Conservation (phyloP, 2,888 invertebrate genomes). For the Cantharis flavilabris region DNA sequence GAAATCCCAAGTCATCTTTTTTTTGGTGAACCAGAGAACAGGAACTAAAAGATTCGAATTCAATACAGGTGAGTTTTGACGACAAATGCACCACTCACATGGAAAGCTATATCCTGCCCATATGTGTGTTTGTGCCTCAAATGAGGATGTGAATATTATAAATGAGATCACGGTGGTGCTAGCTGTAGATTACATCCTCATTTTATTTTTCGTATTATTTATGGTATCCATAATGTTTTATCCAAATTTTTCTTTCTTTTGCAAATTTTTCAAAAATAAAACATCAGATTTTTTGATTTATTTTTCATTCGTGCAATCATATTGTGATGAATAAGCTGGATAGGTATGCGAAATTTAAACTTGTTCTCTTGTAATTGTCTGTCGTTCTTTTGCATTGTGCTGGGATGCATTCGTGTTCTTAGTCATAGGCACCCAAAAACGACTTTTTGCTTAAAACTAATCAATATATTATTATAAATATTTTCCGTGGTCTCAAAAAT, state of each 20-base stretch:
- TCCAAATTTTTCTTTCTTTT: neutral
- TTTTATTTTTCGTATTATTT: slow-evolving; percentile 8
- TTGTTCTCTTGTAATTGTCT: neutral
- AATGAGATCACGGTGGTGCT: slow-evolving; percentile 17
- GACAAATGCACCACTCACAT: slow-evolving; percentile 4
- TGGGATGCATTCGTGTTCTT: neutral
- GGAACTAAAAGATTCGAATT: neutral
- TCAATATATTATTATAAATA: neutral
- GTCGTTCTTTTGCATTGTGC: neutral
- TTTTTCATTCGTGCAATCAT: neutral
- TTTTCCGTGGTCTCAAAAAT: neutral
- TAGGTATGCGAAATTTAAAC: neutral
- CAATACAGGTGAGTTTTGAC: slow-evolving; percentile 4
- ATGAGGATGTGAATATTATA: slow-evolving; percentile 27
- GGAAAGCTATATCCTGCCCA: slow-evolving; percentile 26
- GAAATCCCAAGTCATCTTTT: slow-evolving; percentile 2
- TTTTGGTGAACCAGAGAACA: neutral
- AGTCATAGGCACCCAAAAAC: neutral
- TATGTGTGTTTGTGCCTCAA: slow-evolving; percentile 12
- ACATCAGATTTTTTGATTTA: too few species aligned
- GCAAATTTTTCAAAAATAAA: neutral
- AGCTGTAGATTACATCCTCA: slow-evolving; percentile 17
- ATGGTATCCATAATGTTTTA: neutral
- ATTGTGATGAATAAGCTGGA: neutral
- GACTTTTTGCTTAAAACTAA: neutral